A percentile compares a stretch with the other conserved stretches of the same genome.
Conservation (phyloP, 2,797 vertebrate species). For the Poecilia velifera region DNA sequence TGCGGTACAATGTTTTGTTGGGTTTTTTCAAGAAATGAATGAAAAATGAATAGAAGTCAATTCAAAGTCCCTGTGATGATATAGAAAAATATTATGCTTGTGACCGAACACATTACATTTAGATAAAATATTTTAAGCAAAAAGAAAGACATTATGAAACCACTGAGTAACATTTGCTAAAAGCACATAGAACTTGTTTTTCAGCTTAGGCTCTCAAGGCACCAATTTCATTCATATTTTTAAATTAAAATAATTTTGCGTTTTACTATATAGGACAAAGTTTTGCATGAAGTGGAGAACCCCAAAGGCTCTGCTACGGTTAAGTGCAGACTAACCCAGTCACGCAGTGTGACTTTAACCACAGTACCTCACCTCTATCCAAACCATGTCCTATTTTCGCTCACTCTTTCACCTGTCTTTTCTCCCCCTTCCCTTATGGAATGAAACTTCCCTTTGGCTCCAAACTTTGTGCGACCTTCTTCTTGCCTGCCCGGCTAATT, state of each 20-base stretch:
- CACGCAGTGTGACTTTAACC: constrained; percentile 62
- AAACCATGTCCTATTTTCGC: constrained; percentile 67
- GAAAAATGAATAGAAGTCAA: too few relatives aligned
- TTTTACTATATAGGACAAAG: constrained; percentile 1
- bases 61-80: too few relatives aligned
- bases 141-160: neutral
- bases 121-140: neutral
- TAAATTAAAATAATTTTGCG: neutral
- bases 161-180: neutral
- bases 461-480: constrained; percentile 43
- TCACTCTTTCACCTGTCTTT: constrained; percentile 71
- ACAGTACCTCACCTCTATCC: constrained; percentile 54
- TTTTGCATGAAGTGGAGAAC: constrained; percentile 15
- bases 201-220: neutral
- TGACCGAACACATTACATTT: neutral
- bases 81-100: too few relatives aligned
- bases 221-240: neutral
- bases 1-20: neutral
- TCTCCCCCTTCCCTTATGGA: constrained; percentile 58
- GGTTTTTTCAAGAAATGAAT: neutral
- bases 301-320: constrained; percentile 40
- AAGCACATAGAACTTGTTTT: neutral
- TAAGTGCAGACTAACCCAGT: constrained; percentile 48
- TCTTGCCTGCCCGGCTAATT: constrained; percentile 59
- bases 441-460: constrained; percentile 69